Base-by-base conservation (phyloP, 2,797 vertebrate species). In the Sarcophilus harrisii region DNA sequence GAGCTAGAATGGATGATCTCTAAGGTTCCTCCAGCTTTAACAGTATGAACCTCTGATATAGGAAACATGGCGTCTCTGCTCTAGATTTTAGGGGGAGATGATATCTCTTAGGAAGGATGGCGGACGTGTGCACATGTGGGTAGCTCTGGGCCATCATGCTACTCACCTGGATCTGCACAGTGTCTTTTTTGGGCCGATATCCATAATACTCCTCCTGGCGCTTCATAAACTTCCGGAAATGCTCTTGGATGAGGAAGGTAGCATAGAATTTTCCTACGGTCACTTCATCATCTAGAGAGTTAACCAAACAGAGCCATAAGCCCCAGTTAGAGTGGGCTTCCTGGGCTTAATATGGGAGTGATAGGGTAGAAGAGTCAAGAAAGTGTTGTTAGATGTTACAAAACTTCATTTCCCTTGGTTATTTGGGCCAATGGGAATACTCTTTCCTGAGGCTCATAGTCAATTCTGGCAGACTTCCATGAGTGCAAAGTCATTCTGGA, bases 211-310 rank as follows among this genome's bases (percentile, higher is more conserved):
- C 99, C 97, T 99, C 99, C 98, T 99, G 99, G 27, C 99, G 99
- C 97, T 99, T 99, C 98, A 99, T 99, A 98, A 99, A 99, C 98
- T 99, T 99, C 89, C 99, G 99, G 98, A 99, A 99, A 96, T 99
- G 99, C 81, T 99, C 99, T 98, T 99, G 99, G 98, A 99, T 99
- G 97, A 99, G 98, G 98, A 99, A 99, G 3, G 99, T 99, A 90
- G 99, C 99, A 0, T 99, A 99, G 99, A 99, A 99, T 98, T 99
- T 99, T 32, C 99, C 99, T 94, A 99, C 99, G 0, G 99, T 99
- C 98, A 99, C 99, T 98, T 99, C 99, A 55, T 99, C 99, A 98
- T 99, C 99, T 99, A 96, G 2, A 98, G 97, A 52, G 90, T 57
- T 96, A 90, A 94, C 52, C 93, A 81, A 55, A 60, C 1, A 62